Evolutionary conservation across 2,888 invertebrate species (phyloP).

Genomic region (Invenusta paracnida): DNA sequence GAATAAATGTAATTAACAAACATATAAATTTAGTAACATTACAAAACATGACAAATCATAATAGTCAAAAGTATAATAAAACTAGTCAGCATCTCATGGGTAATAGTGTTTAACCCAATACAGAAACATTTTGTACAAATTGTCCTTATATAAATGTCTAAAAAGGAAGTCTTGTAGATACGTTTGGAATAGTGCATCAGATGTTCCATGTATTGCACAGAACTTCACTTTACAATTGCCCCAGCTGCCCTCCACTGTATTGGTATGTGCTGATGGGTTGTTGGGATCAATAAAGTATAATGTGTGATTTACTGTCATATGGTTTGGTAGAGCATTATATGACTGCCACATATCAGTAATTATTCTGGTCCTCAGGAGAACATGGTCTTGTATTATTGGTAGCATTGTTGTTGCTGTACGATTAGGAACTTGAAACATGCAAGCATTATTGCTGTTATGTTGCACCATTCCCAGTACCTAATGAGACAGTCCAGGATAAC

Average conservation of each 20-base stretch:
- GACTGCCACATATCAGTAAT: background rate
- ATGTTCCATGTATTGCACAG: background rate
- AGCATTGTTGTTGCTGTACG: background rate
- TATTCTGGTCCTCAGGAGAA: background rate
- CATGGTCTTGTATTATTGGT: background rate
- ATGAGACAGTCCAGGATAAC: background rate
- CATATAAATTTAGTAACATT: background rate
- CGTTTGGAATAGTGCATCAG: background rate
- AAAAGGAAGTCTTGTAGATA: background rate
- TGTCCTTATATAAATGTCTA: background rate
- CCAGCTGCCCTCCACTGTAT: background rate
- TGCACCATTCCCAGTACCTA: background rate
- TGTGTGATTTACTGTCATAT: background rate
- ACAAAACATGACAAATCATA: background rate
- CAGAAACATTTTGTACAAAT: background rate
- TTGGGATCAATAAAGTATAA: background rate
- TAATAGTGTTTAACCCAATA: background rate
- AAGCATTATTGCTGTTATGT: background rate
- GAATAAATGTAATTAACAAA: background rate
- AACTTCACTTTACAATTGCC: background rate
- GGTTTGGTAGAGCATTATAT: background rate
- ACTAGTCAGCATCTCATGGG: background rate
- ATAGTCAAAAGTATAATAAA: background rate
- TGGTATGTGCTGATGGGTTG: background rate
- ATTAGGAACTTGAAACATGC: background rate